Evolutionary conservation across 1,140 invertebrate species (phyloP).

Genomic region (Elymnias hypermnestra): DNA sequence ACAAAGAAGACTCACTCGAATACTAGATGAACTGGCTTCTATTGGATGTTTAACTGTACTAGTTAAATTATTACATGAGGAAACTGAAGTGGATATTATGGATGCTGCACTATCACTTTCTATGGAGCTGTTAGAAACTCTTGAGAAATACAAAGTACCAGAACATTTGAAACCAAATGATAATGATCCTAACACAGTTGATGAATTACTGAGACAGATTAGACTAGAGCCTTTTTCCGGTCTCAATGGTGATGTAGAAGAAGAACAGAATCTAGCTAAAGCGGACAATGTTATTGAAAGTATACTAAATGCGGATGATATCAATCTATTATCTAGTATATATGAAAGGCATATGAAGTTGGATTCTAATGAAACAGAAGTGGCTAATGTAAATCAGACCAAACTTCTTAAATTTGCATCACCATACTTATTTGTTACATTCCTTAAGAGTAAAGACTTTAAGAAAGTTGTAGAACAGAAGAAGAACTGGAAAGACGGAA

Average conservation of each 20-base stretch:
- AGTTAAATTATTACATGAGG: conserved; percentile 80
- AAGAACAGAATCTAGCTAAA: conserved; percentile 12
- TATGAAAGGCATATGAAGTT: conserved; percentile 55
- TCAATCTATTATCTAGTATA: conserved; percentile 56
- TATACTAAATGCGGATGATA: conserved; percentile 55
- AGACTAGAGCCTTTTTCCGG: conserved; percentile 20
- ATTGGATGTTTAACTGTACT: conserved; percentile 83
- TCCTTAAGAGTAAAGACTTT: conserved; percentile 45
- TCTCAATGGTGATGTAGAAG: conserved; percentile 19
- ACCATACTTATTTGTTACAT: conserved; percentile 48
- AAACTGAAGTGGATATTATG: conserved; percentile 83
- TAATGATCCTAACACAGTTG: conserved; percentile 36
- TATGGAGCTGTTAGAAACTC: conserved; percentile 75
- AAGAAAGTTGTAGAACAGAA: conserved; percentile 56
- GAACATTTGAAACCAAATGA: conserved; percentile 40
- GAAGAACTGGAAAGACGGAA: conserved; percentile 58
- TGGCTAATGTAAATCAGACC: conserved; percentile 24
- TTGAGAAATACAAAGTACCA: conserved; percentile 77
- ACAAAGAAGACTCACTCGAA: conserved; percentile 79
- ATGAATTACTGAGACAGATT: conserved; percentile 39
- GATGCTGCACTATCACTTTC: conserved; percentile 78
- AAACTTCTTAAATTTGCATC: conserved; percentile 45
- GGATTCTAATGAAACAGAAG: conserved; percentile 21
- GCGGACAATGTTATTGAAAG: conserved; percentile 59
- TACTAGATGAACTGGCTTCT: conserved; percentile 79